Evolutionary conservation across 2,113 vertebrate species (phyloP).

Genomic region (Tyrannus savana): DNA sequence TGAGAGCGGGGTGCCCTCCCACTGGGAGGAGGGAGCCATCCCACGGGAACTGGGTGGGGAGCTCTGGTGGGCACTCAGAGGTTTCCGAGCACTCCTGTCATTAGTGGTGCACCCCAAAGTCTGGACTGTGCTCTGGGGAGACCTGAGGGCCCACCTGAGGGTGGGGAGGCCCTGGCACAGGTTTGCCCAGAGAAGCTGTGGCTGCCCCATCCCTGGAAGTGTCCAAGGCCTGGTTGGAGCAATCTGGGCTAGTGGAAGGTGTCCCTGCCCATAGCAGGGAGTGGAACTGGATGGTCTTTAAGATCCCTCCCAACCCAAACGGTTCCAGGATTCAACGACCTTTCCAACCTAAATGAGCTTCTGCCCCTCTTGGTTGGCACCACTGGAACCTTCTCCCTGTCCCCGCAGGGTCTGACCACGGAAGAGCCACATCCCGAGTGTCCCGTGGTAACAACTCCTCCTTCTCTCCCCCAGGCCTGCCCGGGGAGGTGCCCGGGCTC

Average conservation of each 20-base stretch:
- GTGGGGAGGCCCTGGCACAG: neutral
- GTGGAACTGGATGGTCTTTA: neutral
- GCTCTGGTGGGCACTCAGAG: neutral
- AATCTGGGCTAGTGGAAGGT: accelerated
- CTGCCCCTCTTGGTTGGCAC: neutral
- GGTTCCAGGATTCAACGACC: neutral
- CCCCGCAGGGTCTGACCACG: accelerated
- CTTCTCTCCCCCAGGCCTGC: constrained; percentile 29
- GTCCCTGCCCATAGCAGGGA: neutral
- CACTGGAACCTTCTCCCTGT: neutral
- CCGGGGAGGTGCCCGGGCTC: constrained; percentile 73
- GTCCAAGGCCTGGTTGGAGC: neutral
- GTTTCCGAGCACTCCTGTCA: accelerated
- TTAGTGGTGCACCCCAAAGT: neutral
- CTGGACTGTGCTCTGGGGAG: neutral
- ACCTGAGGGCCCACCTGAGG: neutral
- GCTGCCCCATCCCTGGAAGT: neutral
- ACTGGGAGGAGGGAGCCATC: accelerated
- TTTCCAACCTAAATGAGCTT: neutral
- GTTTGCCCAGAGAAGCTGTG: neutral
- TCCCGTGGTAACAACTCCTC: neutral
- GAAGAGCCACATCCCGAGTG: neutral
- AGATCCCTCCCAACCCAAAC: neutral
- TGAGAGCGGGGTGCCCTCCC: constrained; percentile 43
- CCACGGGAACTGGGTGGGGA: accelerated